A percentile compares a stretch with the other conserved stretches of the same genome.
Conservation (phyloP, 2,888 invertebrate species). For the Tromatobia lineatoria region DNA sequence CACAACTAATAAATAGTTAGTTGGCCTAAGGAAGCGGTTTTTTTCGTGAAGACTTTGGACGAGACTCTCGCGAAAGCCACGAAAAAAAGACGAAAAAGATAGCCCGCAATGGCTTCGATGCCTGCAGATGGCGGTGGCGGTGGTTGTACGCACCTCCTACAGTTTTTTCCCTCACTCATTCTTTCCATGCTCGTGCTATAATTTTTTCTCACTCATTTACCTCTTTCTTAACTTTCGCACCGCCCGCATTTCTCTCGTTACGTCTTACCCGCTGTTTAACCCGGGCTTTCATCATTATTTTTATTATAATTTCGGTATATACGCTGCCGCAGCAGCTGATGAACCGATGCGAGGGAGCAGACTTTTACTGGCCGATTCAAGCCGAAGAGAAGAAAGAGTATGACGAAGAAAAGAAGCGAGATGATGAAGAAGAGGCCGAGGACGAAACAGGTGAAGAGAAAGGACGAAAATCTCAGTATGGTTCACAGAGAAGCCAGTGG, state of each 20-base stretch:
- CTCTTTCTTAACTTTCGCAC: conserved; percentile 33
- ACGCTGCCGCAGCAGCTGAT: conserved; percentile 70
- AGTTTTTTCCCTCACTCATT: conserved; percentile 55
- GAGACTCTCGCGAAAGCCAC: conserved; percentile 52
- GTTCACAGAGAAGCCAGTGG: conserved; percentile 37
- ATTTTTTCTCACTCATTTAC: conserved; percentile 33
- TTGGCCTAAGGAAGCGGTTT: no score
- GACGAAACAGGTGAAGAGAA: conserved; percentile 43
- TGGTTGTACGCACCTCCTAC: conserved; percentile 17
- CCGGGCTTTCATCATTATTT: conserved; percentile 77
- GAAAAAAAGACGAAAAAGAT: conserved; percentile 53
- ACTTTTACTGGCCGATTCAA: conserved; percentile 23
- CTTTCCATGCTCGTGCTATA: conserved; percentile 36
- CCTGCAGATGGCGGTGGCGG: conserved; percentile 74
- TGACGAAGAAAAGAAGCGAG: conserved; percentile 24
- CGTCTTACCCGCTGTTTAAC: conserved; percentile 33
- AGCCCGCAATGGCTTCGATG: conserved; percentile 58
- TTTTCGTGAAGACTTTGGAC: conserved; percentile 31
- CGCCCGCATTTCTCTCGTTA: conserved; percentile 61
- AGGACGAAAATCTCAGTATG: conserved; percentile 49
- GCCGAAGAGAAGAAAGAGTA: conserved; percentile 44
- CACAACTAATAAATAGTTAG: no score
- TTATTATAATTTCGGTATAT: conserved; percentile 80
- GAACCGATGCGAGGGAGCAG: conserved; percentile 74
- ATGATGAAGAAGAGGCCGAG: conserved; percentile 13